Percentiles rank a stretch among this genome's conserved stretches.
Evolutionary conservation across 2,797 vertebrate genomes (phyloP).

Genomic region (Gallinago solitaria): DNA sequence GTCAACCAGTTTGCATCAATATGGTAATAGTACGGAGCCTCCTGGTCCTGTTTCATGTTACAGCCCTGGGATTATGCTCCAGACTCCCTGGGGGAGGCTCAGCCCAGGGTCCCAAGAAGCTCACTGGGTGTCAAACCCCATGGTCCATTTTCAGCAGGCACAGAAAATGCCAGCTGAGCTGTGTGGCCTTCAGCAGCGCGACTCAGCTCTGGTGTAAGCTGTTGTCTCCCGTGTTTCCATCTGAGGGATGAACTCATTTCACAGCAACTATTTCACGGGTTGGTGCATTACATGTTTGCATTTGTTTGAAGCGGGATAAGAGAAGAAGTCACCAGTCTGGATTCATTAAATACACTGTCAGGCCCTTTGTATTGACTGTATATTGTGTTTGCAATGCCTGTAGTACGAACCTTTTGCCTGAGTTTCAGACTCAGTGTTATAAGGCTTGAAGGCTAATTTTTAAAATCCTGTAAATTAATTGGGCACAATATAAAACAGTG

Average conservation of each 20-base stretch:
- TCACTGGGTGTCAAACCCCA: background rate
- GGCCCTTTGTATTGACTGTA: background rate
- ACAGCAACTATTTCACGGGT: background rate
- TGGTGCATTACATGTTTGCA: background rate
- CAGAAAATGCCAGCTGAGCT: background rate
- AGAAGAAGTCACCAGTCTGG: background rate
- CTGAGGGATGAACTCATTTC: background rate
- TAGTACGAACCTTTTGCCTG: background rate
- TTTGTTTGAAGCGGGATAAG: background rate
- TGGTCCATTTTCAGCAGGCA: background rate
- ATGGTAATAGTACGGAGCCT: background rate
- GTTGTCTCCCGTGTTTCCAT: background rate
- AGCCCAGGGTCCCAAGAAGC: background rate
- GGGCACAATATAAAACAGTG: background rate
- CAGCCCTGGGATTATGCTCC: background rate
- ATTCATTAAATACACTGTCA: background rate
- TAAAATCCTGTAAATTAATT: background rate
- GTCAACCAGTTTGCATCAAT: background rate
- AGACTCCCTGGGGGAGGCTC: background rate
- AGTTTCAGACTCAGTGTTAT: background rate
- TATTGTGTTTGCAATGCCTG: background rate
- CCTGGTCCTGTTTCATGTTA: background rate
- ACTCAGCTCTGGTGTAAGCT: background rate
- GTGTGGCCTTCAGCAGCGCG: fast-evolving
- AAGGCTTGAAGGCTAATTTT: background rate